A percentile compares a stretch with the other conserved stretches of the same genome.
These are phyloP conservation scores for Phrynosoma platyrhinos DNA, from an alignment of 2,113 vertebrate genomes.

Conservation along the genomic window DNA sequence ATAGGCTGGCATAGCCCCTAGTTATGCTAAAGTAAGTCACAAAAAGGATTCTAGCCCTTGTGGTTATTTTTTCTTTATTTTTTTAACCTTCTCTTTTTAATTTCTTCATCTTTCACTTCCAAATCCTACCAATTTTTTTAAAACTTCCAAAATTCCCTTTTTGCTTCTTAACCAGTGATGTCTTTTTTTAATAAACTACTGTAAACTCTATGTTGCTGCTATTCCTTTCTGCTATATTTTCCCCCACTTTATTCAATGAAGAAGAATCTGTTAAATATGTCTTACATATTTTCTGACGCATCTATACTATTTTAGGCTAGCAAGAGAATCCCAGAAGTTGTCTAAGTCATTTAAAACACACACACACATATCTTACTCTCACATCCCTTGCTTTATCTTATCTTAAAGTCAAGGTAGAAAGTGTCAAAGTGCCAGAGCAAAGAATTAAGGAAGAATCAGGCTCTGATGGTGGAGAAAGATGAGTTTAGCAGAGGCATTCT, in stretches of 20 bases:
- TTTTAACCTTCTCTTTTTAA: not conserved
- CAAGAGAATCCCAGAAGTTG: slow-evolving; percentile 16
- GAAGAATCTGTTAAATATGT: slow-evolving; percentile 17
- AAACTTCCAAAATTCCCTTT: not conserved
- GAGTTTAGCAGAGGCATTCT: slow-evolving; percentile 28
- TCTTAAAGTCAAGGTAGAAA: slow-evolving; percentile 2
- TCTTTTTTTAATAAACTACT: not conserved
- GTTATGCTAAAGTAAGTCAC: too few species aligned
- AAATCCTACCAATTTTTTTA: not conserved
- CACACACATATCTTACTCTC: not conserved
- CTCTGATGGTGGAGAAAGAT: slow-evolving; percentile 12
- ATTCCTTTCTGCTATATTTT: not conserved
- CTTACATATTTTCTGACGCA: not conserved
- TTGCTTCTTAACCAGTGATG: not conserved
- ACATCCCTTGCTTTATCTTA: not conserved
- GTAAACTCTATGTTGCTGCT: not conserved
- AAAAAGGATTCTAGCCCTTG: too few species aligned
- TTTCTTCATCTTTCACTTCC: not conserved
- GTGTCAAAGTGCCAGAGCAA: not conserved
- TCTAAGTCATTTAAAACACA: not conserved
- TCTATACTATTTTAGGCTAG: slow-evolving; percentile 26
- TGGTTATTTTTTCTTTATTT: too few species aligned
- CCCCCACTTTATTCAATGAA: not conserved
- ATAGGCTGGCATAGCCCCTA: too few species aligned
- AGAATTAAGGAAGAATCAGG: not conserved